Evolutionary conservation across 2,888 invertebrate genomes (phyloP).

Genomic region (Oxyteleia sp.): DNA sequence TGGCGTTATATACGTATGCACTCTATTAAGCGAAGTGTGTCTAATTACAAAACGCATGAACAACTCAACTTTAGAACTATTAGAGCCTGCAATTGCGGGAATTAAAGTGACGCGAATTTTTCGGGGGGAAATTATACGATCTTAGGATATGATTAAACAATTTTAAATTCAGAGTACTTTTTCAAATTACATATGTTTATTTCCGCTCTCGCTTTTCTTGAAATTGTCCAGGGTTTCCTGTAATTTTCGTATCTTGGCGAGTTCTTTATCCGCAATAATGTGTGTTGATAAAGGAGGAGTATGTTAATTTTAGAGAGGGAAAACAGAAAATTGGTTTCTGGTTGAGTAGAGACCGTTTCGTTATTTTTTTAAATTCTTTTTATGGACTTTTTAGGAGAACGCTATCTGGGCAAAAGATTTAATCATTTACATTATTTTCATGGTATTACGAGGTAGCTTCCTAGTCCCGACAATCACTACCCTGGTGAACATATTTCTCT

Average conservation of each 20-base stretch:
- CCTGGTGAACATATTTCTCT: no score
- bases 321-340: not conserved
- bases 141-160: no score
- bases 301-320: not conserved
- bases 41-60: slow-evolving; percentile 24
- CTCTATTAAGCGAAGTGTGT: slow-evolving; percentile 17
- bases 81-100: not conserved
- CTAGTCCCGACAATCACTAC: no score
- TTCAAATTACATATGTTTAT: no score
- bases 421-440: not conserved
- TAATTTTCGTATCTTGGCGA: not conserved
- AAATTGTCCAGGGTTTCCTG: not conserved
- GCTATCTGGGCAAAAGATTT: not conserved
- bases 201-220: no score
- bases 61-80: slow-evolving; percentile 5
- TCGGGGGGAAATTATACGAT: no score
- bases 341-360: not conserved
- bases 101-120: not conserved
- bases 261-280: not conserved
- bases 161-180: no score
- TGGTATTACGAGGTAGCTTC: no score
- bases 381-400: not conserved
- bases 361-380: not conserved
- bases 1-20: not conserved
- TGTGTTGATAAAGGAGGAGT: not conserved